A percentile compares a stretch with the other conserved stretches of the same genome.
phyloP scores from a whole-genome alignment of 2,888 invertebrate species.

The Sympetrum striolatum region DNA sequence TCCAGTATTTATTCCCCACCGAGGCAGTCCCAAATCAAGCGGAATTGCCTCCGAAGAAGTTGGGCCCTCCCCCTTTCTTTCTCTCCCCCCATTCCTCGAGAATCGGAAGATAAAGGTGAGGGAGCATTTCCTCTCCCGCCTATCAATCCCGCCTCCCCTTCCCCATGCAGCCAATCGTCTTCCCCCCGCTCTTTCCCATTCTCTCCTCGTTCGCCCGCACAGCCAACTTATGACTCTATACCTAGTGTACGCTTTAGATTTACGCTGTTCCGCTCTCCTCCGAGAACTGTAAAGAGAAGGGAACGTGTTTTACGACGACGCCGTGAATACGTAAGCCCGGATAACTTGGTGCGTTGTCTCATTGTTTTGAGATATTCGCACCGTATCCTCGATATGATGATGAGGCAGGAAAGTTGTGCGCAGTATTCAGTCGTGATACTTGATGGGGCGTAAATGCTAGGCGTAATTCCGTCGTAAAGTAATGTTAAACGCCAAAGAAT shows the following conservation, averaged over 20 bases:
- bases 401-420: too few relatives aligned
- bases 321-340: too few relatives aligned
- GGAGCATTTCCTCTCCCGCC: neutral
- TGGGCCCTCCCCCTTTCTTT: neutral
- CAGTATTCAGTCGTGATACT: too few relatives aligned
- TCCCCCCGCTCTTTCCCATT: neutral
- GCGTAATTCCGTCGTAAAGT: too few relatives aligned
- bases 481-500: too few relatives aligned
- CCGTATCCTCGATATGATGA: too few relatives aligned
- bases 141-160: neutral
- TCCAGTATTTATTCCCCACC: constrained; percentile 39
- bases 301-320: neutral
- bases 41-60: constrained; percentile 35
- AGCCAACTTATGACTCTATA: constrained; percentile 14
- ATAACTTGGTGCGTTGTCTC: too few relatives aligned
- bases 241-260: neutral
- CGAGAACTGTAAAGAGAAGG: neutral
- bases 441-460: too few relatives aligned
- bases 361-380: too few relatives aligned
- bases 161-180: neutral
- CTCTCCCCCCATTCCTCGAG: neutral
- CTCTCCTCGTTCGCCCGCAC: neutral
- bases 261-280: neutral
- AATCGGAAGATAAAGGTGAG: neutral
- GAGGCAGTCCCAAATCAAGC: constrained; percentile 28